Evolutionary conservation across 2,888 invertebrate species (phyloP).

Genomic region (Eupithecia subumbrata): DNA sequence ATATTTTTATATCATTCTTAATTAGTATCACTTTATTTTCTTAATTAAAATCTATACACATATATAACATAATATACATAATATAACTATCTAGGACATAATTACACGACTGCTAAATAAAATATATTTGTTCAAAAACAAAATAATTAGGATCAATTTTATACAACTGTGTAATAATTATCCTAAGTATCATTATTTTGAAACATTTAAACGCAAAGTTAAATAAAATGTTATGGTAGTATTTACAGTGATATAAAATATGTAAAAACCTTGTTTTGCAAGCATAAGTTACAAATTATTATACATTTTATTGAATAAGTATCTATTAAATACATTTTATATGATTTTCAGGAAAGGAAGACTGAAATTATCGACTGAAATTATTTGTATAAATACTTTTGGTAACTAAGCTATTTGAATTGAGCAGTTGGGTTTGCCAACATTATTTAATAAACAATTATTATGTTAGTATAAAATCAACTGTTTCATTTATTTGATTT

Average conservation of each 20-base stretch:
- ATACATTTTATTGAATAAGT: not conserved
- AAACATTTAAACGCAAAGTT: not conserved
- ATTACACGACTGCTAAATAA: slow-evolving; percentile 15
- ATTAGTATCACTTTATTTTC: slow-evolving; percentile 71
- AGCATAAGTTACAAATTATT: not conserved
- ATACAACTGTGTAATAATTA: too few species aligned
- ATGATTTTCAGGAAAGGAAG: not conserved
- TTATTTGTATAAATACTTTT: slow-evolving; percentile 30
- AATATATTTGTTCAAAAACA: slow-evolving; percentile 28
- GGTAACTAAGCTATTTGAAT: slow-evolving; percentile 68
- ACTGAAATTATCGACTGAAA: not conserved
- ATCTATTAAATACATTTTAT: not conserved
- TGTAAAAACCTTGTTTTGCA: not conserved
- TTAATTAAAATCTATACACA: slow-evolving; percentile 36
- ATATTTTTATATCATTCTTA: slow-evolving; percentile 50
- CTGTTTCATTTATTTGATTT: not conserved
- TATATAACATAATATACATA: too few species aligned
- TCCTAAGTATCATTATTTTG: not conserved
- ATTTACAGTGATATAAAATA: not conserved
- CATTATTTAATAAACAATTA: not conserved
- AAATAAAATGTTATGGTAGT: not conserved
- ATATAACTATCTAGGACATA: slow-evolving; percentile 29
- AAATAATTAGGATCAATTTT: not conserved
- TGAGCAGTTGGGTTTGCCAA: slow-evolving; percentile 48
- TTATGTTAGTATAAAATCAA: not conserved